Evolutionary conservation across 2,888 invertebrate species (phyloP).

Genomic region (Mesochorus sp.): DNA sequence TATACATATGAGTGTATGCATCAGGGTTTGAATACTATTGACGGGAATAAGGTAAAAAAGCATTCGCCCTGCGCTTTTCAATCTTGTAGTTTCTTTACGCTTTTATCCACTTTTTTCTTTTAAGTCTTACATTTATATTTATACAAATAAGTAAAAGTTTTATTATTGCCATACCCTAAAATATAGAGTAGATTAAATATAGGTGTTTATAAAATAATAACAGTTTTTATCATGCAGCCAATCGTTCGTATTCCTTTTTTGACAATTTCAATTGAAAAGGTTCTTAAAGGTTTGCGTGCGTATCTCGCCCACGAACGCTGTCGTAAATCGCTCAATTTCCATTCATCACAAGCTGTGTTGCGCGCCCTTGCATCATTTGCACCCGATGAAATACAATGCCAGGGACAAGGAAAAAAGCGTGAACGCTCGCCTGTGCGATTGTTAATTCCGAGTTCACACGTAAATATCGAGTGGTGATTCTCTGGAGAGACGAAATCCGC

Average conservation of each 20-base stretch:
- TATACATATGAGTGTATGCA: constrained; percentile 1
- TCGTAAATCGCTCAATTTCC: constrained; percentile 29
- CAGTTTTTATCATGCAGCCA: not conserved
- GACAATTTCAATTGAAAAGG: not conserved
- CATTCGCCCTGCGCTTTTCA: not conserved
- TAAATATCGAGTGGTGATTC: constrained; percentile 55
- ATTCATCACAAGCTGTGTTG: constrained; percentile 9
- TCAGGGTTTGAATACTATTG: not conserved
- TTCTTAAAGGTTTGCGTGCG: not conserved
- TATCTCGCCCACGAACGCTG: not conserved
- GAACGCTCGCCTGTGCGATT: constrained; percentile 17
- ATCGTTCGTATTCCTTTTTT: not conserved
- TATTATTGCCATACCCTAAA: not conserved
- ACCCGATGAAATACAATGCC: too few species aligned
- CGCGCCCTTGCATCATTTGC: not conserved
- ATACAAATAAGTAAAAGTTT: not conserved
- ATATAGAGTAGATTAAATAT: not conserved
- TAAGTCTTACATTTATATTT: not conserved
- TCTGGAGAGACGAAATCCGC: constrained; percentile 47
- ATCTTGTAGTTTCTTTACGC: constrained; percentile 6
- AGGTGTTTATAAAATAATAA: not conserved
- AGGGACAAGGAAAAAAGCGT: constrained; percentile 14
- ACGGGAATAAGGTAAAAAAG: not conserved
- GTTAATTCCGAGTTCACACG: constrained; percentile 42
- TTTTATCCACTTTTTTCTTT: not conserved